Evolutionary conservation across 2,797 vertebrate genomes (phyloP), one percentile per base, ranked within the genome.

Genomic region (Lemur catta): DNA sequence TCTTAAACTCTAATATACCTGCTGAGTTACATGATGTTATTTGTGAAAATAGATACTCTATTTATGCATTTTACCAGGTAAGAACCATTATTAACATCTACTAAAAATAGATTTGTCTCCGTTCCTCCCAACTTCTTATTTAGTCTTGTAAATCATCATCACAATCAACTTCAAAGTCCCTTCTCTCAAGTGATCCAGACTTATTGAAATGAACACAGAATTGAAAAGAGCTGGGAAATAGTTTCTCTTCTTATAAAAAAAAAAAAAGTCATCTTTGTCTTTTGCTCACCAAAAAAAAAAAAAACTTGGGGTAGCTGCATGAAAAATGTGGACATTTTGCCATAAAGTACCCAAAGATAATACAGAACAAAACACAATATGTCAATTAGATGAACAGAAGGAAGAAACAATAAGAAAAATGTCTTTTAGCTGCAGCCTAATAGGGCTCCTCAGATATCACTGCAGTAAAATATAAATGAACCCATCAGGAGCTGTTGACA

Each of bases 1-100:
- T 89, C 80, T 95, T 48, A 81, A 89, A 95, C 35, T 89, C 74
- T 52, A 71, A 48, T 91, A 72, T 59, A 13, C 24, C 88, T 61
- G 24, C 30, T 38, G 79, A 93, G 78, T 79, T 75, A 46, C 38
- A 59, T 8, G 2, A 10, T 18, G 14, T 59, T 76, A n/a, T 55
- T 55, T 50, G 79, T 78, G 71, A 90, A 94, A 94, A 87, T 46
- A 8, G 59, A 78, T 13, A 50, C 38, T 61, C 57, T 38, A 3
- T 46, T 59, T 72, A 43, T 65, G 38, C 67, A 72, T 74, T 67
- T 90, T 79, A 17, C 90, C 33, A 80, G 50, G 41, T 92, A 65
- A 89, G 63, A 67, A 43, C 74, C 46, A 12, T 41, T 22, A 15
- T 63, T 57, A 41, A 87, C 46, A 65, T 72, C 35, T 67, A 20